These are phyloP conservation scores for Clinocottus analis DNA, from an alignment of 2,113 vertebrate genomes.

Conservation along the genomic window DNA sequence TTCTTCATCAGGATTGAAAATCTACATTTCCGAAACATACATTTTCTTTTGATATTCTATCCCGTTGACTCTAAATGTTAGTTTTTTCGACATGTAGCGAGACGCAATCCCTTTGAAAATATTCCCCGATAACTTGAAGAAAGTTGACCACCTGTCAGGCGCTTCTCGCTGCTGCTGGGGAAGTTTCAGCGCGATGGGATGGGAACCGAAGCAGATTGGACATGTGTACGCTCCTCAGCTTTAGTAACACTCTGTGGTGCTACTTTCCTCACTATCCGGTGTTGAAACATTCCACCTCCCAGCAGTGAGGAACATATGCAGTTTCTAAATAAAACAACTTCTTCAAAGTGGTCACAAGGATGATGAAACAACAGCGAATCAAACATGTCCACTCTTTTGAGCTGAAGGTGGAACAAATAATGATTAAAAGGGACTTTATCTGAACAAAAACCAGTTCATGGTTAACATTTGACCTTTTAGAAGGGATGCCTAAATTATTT, in stretches of 20 bases:
- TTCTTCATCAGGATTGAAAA: not conserved
- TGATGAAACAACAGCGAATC: not conserved
- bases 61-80: too few species aligned
- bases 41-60: not conserved
- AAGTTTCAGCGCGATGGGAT: not conserved
- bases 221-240: constrained; percentile 49
- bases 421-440: not conserved
- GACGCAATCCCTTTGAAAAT: constrained; percentile 1
- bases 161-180: not conserved
- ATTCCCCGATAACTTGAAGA: not conserved
- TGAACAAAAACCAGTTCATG: not conserved
- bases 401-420: not conserved
- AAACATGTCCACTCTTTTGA: not conserved
- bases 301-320: constrained; percentile 24
- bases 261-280: constrained; percentile 17
- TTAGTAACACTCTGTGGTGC: constrained; percentile 58
- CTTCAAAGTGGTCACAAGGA: not conserved
- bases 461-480: not conserved
- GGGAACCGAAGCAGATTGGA: constrained; percentile 31
- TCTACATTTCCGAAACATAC: not conserved
- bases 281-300: constrained; percentile 20
- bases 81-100: not conserved
- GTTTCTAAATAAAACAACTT: constrained; percentile 19
- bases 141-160: constrained; percentile 1
- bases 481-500: not conserved